These are phyloP conservation scores for Lycocorax pyrrhopterus DNA, from an alignment of 2,113 vertebrate species.

Conservation along the genomic window DNA sequence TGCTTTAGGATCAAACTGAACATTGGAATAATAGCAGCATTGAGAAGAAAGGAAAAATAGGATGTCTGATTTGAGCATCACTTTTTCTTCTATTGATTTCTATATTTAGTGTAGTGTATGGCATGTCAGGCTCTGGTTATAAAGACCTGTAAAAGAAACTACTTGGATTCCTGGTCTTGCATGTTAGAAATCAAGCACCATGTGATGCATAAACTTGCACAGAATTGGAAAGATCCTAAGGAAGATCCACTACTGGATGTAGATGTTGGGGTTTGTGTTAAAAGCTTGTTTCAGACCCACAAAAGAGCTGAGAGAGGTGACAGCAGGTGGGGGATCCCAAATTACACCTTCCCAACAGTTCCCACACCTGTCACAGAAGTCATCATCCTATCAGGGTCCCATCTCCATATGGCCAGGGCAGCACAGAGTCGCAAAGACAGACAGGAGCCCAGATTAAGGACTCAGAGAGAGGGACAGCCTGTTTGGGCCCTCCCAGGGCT, in stretches of 20 bases:
- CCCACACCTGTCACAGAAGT: not conserved
- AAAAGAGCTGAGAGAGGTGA: not conserved
- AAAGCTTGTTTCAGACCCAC: not conserved
- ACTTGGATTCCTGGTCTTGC: not conserved
- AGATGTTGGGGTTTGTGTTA: not conserved
- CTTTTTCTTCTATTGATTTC: conserved; percentile 17
- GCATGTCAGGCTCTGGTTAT: not conserved
- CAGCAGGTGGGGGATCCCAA: not conserved
- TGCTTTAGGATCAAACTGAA: conserved; percentile 51
- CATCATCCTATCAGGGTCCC: not conserved
- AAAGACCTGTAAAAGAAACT: conserved; percentile 7
- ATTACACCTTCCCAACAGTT: not conserved
- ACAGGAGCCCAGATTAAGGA: not conserved
- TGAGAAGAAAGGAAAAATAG: conserved; percentile 4
- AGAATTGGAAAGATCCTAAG: not conserved
- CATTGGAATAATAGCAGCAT: conserved; percentile 31
- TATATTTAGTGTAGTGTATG: not conserved
- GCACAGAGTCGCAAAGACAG: not conserved
- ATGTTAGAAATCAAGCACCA: not conserved
- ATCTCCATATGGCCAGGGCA: not conserved
- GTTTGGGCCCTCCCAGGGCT: not conserved
- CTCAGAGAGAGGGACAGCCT: not conserved
- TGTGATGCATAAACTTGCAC: not conserved
- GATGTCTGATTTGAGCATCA: not conserved
- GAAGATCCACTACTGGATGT: not conserved